A percentile compares a stretch with the other conserved stretches of the same genome.
Conservation (phyloP, 2,113 vertebrate species). For the Saiga tatarica region DNA sequence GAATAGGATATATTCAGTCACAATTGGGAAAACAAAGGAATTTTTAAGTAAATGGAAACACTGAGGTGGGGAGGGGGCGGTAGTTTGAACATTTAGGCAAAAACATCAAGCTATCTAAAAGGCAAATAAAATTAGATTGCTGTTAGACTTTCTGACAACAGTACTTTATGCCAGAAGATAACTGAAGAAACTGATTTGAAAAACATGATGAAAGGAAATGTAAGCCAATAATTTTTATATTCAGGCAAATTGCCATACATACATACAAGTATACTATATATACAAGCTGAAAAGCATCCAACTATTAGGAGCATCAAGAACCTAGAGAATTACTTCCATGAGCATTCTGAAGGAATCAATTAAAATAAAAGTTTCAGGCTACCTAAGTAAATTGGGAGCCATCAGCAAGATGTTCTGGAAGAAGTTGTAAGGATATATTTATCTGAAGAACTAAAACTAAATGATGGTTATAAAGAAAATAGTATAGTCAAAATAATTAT, state of each 20-base stretch:
- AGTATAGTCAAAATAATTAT: neutral
- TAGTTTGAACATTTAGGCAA: neutral
- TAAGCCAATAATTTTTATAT: neutral
- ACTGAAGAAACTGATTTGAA: neutral
- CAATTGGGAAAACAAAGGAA: neutral
- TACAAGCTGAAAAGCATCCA: neutral
- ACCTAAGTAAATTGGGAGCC: neutral
- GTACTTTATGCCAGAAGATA: neutral
- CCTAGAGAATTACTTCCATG: neutral
- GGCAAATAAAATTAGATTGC: neutral
- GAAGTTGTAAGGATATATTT: neutral
- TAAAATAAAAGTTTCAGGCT: neutral
- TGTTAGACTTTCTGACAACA: neutral
- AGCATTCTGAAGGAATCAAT: neutral
- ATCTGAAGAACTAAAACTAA: neutral
- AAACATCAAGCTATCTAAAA: neutral
- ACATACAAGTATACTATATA: neutral
- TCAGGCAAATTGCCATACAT: neutral
- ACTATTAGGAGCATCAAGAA: neutral
- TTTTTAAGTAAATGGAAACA: neutral
- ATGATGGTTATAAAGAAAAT: neutral
- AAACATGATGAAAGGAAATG: neutral
- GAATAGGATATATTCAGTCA: neutral
- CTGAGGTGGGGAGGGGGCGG: rapidly evolving
- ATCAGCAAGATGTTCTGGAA: neutral